Base-by-base conservation (phyloP, 2,113 vertebrate species). In the Xiphophorus hellerii region DNA sequence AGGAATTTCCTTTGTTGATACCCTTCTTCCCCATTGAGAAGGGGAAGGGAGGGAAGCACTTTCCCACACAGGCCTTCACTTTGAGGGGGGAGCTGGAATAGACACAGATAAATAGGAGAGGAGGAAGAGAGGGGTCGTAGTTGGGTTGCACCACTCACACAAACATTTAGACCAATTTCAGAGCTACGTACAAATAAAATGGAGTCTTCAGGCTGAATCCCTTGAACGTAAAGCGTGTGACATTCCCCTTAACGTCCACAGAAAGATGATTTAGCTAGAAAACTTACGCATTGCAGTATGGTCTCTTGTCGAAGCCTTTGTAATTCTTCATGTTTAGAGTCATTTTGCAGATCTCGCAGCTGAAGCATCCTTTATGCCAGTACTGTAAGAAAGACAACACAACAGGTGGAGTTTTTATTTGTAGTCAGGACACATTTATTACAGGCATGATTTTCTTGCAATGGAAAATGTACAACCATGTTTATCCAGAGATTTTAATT, bases 291-390 rank as follows among this genome's bases (percentile, higher is more conserved):
- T 96, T 98, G 94, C 98, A 99, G 95, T 99, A 99, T 90, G 98
- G 98, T 95, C 94, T 98, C 96, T 99, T 99, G 68, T 97, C 96
- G 69, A 97, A 99, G 90, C 98, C 98, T 96, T 99, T 99, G 94
- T 99, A 99, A 92, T 97, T 99, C 94, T 98, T 99, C 98, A 99
- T 99, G 94, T 98, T 99, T 89, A 99, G 95, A 94, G 98, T 97
- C 98, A 99, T 99, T 95, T 98, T 98, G 95, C 98, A 99, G 94
- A 96, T 93, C 91, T 99, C 98, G 90, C 98, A 99, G 93, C 96
- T 97, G 95, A 99, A 99, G 92, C 98, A 99, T 96, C 96, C 95
- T 96, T 98, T 98, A 95, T 99, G 97, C 98, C 98, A 99, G 89
- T 94, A 97, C 98, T 99, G 93, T 82, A 81, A 92, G 76, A 89